Conservation (phyloP, 2,797 vertebrate genomes). For the Echiichthys vipera region DNA sequence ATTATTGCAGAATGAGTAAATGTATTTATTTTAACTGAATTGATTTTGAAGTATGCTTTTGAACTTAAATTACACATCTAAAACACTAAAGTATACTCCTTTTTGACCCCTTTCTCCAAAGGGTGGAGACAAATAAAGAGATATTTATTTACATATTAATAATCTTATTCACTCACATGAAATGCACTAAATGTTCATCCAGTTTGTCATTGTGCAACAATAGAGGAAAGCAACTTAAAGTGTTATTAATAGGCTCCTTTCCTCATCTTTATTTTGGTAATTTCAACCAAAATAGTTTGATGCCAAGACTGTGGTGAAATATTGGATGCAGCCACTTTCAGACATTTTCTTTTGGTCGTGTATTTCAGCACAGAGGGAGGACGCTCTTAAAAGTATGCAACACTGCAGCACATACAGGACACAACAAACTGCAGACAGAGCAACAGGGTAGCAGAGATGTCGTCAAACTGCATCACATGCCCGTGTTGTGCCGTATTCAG, state of each 20-base stretch:
- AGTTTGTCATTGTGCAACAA: not conserved
- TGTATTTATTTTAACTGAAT: too few species aligned
- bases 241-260: conserved; percentile 8
- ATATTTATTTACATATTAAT: not conserved
- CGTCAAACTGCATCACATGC: conserved; percentile 16
- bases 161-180: not conserved
- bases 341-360: not conserved
- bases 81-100: too few species aligned
- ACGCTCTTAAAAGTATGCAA: not conserved
- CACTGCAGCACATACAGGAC: not conserved
- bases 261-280: too few species aligned
- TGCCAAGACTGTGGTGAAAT: not conserved
- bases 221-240: not conserved
- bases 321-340: conserved; percentile 6
- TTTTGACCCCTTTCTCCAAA: too few species aligned
- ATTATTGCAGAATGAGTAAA: too few species aligned
- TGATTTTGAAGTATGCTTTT: too few species aligned
- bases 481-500: too few species aligned
- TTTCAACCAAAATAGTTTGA: conserved; percentile 2
- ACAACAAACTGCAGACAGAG: conserved; percentile 26
- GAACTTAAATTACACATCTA: too few species aligned
- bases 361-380: not conserved
- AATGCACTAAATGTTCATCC: not conserved
- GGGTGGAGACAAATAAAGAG: too few species aligned
- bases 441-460: conserved; percentile 7